Evolutionary conservation across 1,140 invertebrate genomes (phyloP).

Genomic region (Trichonephila clavipes): DNA sequence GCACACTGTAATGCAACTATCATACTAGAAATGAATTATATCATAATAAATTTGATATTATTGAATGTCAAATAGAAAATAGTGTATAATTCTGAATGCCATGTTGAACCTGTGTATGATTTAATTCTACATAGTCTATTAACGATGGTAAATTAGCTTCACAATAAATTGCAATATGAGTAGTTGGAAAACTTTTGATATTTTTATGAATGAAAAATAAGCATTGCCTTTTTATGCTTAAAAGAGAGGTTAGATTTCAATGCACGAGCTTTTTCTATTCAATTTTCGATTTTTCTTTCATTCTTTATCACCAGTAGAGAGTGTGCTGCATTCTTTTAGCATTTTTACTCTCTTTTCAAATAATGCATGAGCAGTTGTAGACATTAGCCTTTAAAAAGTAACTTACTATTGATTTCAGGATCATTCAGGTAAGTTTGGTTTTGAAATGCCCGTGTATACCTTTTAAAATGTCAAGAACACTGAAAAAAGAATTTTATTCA

Average conservation of each 20-base stretch:
- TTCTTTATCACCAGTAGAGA: constrained; percentile 9
- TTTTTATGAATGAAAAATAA: too few species aligned
- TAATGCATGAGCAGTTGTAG: constrained; percentile 21
- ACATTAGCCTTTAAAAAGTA: constrained; percentile 3
- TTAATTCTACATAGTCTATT: too few species aligned
- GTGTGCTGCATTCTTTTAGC: constrained; percentile 18
- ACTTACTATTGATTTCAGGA: constrained; percentile 1
- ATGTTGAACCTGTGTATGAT: too few species aligned
- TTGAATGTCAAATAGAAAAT: too few species aligned
- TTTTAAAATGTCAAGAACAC: too few species aligned
- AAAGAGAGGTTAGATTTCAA: background rate
- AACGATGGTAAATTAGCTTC: too few species aligned
- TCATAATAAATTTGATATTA: too few species aligned
- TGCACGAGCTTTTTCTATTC: constrained; percentile 12
- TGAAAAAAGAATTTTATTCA: too few species aligned
- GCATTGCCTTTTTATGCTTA: background rate
- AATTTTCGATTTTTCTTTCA: constrained; percentile 4
- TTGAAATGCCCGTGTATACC: background rate
- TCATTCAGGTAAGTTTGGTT: background rate
- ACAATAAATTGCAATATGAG: too few species aligned
- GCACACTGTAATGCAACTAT: background rate
- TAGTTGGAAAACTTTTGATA: too few species aligned
- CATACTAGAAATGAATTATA: too few species aligned
- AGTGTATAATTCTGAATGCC: too few species aligned
- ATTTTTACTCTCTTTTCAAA: constrained; percentile 11